phyloP scores from a whole-genome alignment of 2,888 invertebrate species.

The Miltochrista miniata region DNA sequence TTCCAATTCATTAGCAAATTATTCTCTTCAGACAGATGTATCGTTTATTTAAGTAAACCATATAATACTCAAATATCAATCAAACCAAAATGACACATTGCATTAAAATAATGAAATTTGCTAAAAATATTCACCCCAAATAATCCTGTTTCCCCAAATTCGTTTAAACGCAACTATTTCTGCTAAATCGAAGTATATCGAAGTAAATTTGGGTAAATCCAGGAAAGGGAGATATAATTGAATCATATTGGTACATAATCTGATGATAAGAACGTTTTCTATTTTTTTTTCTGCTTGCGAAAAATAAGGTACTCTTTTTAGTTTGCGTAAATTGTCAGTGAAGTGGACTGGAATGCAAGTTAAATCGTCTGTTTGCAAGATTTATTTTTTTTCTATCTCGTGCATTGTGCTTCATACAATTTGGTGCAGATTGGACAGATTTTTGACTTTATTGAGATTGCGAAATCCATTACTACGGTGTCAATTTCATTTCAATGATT shows the following conservation, averaged over 20 bases:
- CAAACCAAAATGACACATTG: slow-evolving; percentile 39
- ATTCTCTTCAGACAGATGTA: slow-evolving; percentile 27
- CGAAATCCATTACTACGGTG: too few relatives aligned
- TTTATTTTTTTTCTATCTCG: too few relatives aligned
- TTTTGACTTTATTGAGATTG: too few relatives aligned
- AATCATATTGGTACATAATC: slow-evolving; percentile 64
- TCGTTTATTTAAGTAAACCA: slow-evolving; percentile 27
- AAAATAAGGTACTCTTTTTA: too few relatives aligned
- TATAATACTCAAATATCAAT: slow-evolving; percentile 41
- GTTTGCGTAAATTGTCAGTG: neutral
- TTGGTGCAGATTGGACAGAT: too few relatives aligned
- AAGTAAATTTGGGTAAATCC: slow-evolving; percentile 38
- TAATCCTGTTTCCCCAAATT: slow-evolving; percentile 67
- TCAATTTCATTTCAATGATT: too few relatives aligned
- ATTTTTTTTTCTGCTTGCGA: slow-evolving; percentile 65
- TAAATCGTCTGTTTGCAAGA: too few relatives aligned
- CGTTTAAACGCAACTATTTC: slow-evolving; percentile 70
- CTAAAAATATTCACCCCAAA: slow-evolving; percentile 62
- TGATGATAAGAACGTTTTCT: slow-evolving; percentile 45
- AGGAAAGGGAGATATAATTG: slow-evolving; percentile 72
- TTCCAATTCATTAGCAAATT: too few relatives aligned
- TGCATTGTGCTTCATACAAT: too few relatives aligned
- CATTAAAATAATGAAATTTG: slow-evolving; percentile 69
- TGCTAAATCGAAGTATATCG: slow-evolving; percentile 62
- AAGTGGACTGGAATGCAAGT: neutral